Evolutionary conservation across 1,140 invertebrate species (phyloP).

Genomic region (Cyphomyrmex costatus): DNA sequence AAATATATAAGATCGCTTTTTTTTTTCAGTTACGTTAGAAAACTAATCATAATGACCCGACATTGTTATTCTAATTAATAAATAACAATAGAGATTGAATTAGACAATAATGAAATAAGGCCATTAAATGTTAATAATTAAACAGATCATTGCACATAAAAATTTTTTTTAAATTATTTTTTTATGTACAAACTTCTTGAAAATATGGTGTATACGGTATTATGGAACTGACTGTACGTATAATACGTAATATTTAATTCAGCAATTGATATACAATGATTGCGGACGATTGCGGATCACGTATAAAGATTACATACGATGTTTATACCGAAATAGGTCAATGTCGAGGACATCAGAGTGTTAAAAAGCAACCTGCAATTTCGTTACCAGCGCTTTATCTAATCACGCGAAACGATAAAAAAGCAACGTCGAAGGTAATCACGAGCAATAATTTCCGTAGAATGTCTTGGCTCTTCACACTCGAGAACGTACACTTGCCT

Average conservation of each 20-base stretch:
- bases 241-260: slow-evolving; percentile 13
- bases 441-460: slow-evolving; percentile 82
- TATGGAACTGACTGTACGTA: too few species aligned
- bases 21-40: too few species aligned
- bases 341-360: slow-evolving; percentile 52
- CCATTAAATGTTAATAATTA: too few species aligned
- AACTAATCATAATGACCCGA: too few species aligned
- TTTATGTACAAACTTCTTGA: too few species aligned
- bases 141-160: too few species aligned
- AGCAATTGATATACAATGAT: slow-evolving; percentile 4
- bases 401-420: slow-evolving; percentile 64
- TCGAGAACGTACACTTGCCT: slow-evolving; percentile 88
- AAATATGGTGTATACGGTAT: too few species aligned
- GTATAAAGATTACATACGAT: slow-evolving; percentile 34
- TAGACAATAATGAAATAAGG: too few species aligned
- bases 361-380: slow-evolving; percentile 55
- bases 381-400: slow-evolving; percentile 55
- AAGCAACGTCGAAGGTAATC: not conserved
- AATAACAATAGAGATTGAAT: too few species aligned
- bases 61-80: too few species aligned
- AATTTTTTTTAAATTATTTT: too few species aligned
- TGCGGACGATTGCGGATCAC: slow-evolving; percentile 33
- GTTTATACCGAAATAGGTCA: slow-evolving; percentile 62
- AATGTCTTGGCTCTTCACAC: slow-evolving; percentile 90
- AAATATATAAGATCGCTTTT: too few species aligned